Evolutionary conservation across 2,888 invertebrate genomes (phyloP), one percentile per base, ranked within the genome.

Genomic region (Iphiclides podalirius): DNA sequence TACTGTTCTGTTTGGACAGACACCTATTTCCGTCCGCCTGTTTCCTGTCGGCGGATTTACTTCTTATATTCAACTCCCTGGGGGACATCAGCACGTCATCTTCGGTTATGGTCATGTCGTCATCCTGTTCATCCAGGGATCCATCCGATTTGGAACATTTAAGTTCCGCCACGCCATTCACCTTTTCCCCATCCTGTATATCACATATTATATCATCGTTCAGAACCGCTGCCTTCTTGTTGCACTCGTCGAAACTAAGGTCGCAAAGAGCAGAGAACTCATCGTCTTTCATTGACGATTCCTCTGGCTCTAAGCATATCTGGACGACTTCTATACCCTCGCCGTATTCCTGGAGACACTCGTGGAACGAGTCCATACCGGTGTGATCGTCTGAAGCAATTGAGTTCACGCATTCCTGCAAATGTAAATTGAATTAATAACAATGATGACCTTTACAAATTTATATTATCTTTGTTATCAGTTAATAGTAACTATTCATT

Each of bases 281-380:
- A 23, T 89, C 89, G 13, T 89, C 89, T 60, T 85, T 87, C n/a
- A 89, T 84, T 0, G 90, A 90, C 2, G 85, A 72, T 47, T 90
- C 90, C 61, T 91, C 91, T 11, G 90, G 91, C 55, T 92, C 92
- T 15, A 91, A 78, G 59, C 91, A 91, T 63, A 92, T 91, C 61
- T 91, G 91, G 9, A 92, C 90, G 2, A 91, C 91, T 68, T 92
- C 91, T 46, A 92, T 60, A 12, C 91, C 91, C 65, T 92, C 92
- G 3, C 91, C 91, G 58, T 92, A 92, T 62, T 92, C 92, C 67
- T 92, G 92, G 35, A 92, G 86, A 60, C 92, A 92, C 71, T 92
- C 92, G 67, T 92, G 92, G 61, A 91, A 92, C 36, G 92, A 92
- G 50, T 92, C 92, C 75, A 92, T 85, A 34, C 91, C 91, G 0